Conservation (phyloP, 2,797 vertebrate species). For the Ateles fusciceps region DNA sequence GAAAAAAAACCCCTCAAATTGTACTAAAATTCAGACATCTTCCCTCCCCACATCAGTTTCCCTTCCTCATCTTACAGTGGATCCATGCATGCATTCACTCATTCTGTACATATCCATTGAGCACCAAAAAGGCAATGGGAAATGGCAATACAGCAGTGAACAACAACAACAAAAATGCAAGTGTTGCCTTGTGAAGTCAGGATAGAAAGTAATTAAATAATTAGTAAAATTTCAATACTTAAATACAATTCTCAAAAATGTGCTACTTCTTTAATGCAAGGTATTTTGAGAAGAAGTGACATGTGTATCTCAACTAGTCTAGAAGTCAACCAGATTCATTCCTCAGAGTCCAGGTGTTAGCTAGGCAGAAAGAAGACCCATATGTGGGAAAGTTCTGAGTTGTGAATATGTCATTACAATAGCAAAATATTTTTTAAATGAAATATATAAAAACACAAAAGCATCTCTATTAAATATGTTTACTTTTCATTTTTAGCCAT, state of each 20-base stretch:
- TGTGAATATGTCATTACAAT: neutral
- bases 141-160: neutral
- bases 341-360: neutral
- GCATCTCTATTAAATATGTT: neutral
- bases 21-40: neutral
- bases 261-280: neutral
- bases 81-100: neutral
- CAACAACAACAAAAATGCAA: neutral
- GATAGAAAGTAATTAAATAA: neutral
- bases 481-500: slow-evolving; percentile 7
- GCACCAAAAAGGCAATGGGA: neutral
- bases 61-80: neutral
- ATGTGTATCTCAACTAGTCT: neutral
- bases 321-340: neutral
- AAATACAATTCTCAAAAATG: neutral
- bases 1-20: neutral
- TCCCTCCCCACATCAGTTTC: neutral
- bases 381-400: neutral
- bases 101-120: neutral
- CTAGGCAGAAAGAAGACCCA: neutral
- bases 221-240: neutral
- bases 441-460: slow-evolving; percentile 26
- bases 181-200: neutral
- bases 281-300: neutral
- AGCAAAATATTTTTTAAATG: neutral